A percentile compares a stretch with the other conserved stretches of the same genome.
phyloP scores from a whole-genome alignment of 2,113 vertebrate species.

The Laticauda colubrina region DNA sequence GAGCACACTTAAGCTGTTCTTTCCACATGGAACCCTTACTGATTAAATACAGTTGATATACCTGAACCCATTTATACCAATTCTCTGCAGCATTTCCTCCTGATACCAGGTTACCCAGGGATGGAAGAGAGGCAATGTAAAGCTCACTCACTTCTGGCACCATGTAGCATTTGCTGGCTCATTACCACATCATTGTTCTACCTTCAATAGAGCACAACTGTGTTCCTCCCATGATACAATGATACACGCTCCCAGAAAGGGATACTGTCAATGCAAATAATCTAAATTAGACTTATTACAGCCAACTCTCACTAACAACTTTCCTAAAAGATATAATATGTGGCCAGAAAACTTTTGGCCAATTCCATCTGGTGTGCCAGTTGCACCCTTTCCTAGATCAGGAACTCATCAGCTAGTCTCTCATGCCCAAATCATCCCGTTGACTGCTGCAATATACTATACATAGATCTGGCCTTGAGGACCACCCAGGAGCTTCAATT shows the following conservation, averaged over 20 bases:
- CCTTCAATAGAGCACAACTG: not conserved
- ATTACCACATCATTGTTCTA: not conserved
- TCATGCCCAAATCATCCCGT: not conserved
- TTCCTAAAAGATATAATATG: not conserved
- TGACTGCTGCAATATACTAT: not conserved
- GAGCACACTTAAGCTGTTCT: not conserved
- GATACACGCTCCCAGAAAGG: not conserved
- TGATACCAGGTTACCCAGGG: not conserved
- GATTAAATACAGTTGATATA: not conserved
- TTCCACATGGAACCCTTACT: not conserved
- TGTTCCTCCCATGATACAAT: not conserved
- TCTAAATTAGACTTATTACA: not conserved
- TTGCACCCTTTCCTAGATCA: not conserved
- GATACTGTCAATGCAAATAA: not conserved
- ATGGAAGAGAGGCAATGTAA: not conserved
- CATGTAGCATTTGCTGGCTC: not conserved
- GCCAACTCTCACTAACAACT: not conserved
- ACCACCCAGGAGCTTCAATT: not conserved
- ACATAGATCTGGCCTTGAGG: not conserved
- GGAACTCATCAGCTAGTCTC: not conserved
- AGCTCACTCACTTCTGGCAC: not conserved
- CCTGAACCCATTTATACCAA: not conserved
- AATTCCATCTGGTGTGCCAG: not conserved
- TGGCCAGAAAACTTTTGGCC: not conserved
- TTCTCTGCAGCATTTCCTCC: not conserved